phyloP scores from a whole-genome alignment of 1,140 invertebrate species.

The Lanistes nyassanus region DNA sequence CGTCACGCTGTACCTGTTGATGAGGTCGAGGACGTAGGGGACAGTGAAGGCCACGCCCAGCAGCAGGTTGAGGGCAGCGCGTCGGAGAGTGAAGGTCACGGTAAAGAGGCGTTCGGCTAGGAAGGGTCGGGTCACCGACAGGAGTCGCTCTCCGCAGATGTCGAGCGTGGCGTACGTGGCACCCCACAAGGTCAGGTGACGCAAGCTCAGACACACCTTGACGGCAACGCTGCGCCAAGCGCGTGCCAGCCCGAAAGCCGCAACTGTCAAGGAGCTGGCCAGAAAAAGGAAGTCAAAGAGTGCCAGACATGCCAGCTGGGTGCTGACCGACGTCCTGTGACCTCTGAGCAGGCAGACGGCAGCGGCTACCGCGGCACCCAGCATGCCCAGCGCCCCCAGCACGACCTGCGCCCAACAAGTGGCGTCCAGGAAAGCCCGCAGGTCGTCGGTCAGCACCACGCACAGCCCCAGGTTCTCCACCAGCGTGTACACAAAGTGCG shows the following conservation, averaged over 20 bases:
- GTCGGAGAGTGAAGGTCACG: conserved; percentile 2
- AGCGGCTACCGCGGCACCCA: not conserved
- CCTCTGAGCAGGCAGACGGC: not conserved
- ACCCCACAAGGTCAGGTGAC: conserved; percentile 14
- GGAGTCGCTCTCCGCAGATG: conserved; percentile 9
- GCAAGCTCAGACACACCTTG: conserved; percentile 2
- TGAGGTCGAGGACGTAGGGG: conserved; percentile 14
- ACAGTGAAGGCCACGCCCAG: conserved; percentile 13
- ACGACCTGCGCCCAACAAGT: conserved; percentile 11
- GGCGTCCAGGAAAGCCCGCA: conserved; percentile 5
- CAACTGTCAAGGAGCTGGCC: not conserved
- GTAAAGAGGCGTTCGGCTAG: conserved; percentile 13
- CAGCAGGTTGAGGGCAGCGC: not conserved
- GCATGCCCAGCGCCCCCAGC: not conserved
- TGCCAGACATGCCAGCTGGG: conserved; percentile 14
- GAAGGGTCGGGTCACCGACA: conserved; percentile 14
- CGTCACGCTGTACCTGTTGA: conserved; percentile 12
- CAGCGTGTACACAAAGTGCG: conserved; percentile 12
- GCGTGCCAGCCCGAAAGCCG: not conserved
- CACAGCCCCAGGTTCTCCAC: conserved; percentile 17
- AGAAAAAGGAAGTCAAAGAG: conserved; percentile 9
- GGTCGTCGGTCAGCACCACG: conserved; percentile 7
- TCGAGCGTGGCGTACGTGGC: conserved; percentile 18
- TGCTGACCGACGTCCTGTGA: conserved; percentile 4
- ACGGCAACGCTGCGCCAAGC: not conserved